Percentiles rank a stretch among this genome's conserved stretches.
Evolutionary conservation across 2,888 invertebrate genomes (phyloP).

Genomic region (Exephanes ischioxanthus): DNA sequence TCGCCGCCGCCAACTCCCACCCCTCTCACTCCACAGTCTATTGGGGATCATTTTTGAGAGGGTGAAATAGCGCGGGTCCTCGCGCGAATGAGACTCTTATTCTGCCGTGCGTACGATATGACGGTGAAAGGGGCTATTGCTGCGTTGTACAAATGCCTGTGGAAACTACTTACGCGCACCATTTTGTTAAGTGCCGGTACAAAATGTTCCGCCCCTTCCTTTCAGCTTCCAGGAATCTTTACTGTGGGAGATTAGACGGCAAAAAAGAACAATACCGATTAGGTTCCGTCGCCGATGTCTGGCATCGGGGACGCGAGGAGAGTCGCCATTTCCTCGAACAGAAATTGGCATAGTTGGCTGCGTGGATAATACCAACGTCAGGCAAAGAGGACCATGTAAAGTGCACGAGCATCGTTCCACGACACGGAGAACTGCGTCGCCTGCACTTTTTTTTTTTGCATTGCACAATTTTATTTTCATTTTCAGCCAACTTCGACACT

Average conservation of each 20-base stretch:
- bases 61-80: slow-evolving; percentile 37
- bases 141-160: neutral
- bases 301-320: slow-evolving; percentile 40
- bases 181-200: slow-evolving; percentile 24
- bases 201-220: slow-evolving; percentile 12
- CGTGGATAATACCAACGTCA: slow-evolving; percentile 55
- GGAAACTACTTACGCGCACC: neutral
- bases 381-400: slow-evolving; percentile 10
- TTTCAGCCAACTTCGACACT: neutral
- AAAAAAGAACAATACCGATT: slow-evolving; percentile 37
- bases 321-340: slow-evolving; percentile 54
- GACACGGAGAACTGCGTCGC: too few species aligned
- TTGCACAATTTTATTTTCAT: neutral
- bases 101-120: slow-evolving; percentile 47
- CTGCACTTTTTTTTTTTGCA: neutral
- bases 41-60: slow-evolving; percentile 61
- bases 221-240: neutral
- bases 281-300: slow-evolving; percentile 36
- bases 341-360: slow-evolving; percentile 52
- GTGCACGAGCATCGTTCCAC: too few species aligned
- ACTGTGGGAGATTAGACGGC: slow-evolving; percentile 37
- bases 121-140: neutral
- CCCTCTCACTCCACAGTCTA: slow-evolving; percentile 10
- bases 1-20: slow-evolving; percentile 20
- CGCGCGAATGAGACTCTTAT: slow-evolving; percentile 42